These are phyloP conservation scores for Cyaniris semiargus DNA, from an alignment of 2,888 invertebrate species.

Conservation along the genomic window DNA sequence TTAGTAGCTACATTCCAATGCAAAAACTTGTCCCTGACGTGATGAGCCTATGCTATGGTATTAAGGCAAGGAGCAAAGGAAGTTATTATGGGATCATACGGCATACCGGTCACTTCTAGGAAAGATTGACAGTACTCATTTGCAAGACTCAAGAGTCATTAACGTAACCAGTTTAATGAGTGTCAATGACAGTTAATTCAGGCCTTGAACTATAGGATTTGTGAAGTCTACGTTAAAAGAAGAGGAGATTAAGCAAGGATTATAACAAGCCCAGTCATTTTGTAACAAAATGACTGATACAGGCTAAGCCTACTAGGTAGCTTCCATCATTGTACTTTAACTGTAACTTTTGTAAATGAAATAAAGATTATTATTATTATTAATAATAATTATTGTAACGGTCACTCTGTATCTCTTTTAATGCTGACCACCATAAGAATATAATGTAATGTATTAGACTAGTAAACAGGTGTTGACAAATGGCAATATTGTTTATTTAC, in stretches of 20 bases:
- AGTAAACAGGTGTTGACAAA: no score
- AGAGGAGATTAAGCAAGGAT: background rate
- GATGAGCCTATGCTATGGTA: background rate
- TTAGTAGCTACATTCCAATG: background rate
- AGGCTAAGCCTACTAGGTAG: no score
- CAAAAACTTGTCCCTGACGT: background rate
- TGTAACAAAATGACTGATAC: no score
- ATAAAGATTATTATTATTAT: no score
- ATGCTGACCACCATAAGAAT: no score
- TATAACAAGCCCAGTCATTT: no score
- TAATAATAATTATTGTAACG: no score
- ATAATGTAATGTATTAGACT: no score
- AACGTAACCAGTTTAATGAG: background rate
- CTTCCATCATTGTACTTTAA: no score
- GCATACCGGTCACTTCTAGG: background rate
- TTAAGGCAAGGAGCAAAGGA: background rate
- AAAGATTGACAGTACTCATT: conserved; percentile 4
- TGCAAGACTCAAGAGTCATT: background rate
- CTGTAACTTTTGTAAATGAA: no score
- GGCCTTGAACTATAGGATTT: conserved; percentile 1
- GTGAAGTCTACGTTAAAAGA: background rate
- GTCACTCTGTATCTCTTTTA: no score
- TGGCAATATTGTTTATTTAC: no score
- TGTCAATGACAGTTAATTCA: background rate
- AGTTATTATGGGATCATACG: background rate